These are phyloP conservation scores for Dendrocopos noguchii DNA, from an alignment of 2,113 vertebrate species.

Conservation along the genomic window DNA sequence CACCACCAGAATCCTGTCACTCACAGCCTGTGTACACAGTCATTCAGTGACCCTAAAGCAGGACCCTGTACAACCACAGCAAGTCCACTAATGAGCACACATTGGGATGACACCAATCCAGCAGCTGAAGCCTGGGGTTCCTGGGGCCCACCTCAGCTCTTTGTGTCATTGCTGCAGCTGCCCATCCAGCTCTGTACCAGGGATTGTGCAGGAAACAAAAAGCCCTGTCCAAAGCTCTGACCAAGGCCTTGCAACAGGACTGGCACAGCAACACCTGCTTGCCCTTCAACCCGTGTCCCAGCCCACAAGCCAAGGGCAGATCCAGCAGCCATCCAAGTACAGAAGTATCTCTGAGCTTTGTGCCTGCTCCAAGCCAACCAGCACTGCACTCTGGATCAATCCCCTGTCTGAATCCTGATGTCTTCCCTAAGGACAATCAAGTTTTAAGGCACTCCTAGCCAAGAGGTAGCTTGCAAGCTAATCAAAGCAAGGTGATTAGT, in stretches of 20 bases:
- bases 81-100: not conserved
- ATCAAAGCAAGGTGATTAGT: fast-evolving
- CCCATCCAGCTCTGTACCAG: not conserved
- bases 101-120: not conserved
- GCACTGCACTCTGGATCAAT: not conserved
- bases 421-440: fast-evolving
- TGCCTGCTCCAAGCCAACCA: not conserved
- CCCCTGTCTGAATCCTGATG: not conserved
- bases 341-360: not conserved
- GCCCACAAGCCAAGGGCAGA: not conserved
- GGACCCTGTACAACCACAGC: no score
- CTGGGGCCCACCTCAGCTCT: not conserved
- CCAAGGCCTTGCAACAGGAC: not conserved
- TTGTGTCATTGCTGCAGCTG: not conserved
- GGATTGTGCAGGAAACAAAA: not conserved
- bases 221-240: not conserved
- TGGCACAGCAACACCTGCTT: not conserved
- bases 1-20: fast-evolving
- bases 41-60: not conserved
- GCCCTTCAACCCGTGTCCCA: not conserved
- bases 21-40: fast-evolving
- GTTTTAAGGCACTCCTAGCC: not conserved
- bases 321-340: not conserved
- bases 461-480: not conserved
- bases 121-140: not conserved